Percentiles rank a stretch among this genome's conserved stretches.
Evolutionary conservation across 2,113 vertebrate genomes (phyloP).

Genomic region (Takifugu bimaculatus): DNA sequence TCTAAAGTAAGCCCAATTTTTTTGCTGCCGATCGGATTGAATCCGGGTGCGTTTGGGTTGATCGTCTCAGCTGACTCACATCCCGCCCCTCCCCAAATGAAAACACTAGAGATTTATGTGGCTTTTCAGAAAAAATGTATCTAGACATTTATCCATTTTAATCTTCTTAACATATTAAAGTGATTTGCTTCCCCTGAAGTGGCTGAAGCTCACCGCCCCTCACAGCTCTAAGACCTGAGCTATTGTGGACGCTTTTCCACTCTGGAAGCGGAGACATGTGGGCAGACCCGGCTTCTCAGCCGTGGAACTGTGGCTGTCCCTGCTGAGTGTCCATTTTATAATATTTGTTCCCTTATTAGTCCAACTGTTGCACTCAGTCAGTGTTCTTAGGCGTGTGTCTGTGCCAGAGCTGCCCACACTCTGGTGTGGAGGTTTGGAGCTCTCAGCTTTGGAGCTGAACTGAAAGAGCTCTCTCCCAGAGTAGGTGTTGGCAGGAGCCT

Average conservation of each 20-base stretch:
- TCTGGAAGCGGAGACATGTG: conserved; percentile 67
- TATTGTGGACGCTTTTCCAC: conserved; percentile 73
- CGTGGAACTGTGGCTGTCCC: conserved; percentile 57
- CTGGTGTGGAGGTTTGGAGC: conserved; percentile 73
- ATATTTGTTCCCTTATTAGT: conserved; percentile 60
- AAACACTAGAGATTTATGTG: conserved; percentile 81
- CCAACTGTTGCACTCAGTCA: conserved; percentile 71
- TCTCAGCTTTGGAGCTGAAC: conserved; percentile 69
- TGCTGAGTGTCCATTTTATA: conserved; percentile 49
- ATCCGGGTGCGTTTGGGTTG: conserved; percentile 73
- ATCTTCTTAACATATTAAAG: conserved; percentile 86
- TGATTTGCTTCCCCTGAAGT: conserved; percentile 81
- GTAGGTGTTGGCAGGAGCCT: conserved; percentile 74
- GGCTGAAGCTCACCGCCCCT: conserved; percentile 77
- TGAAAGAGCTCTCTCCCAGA: conserved; percentile 72
- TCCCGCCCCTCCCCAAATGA: conserved; percentile 72
- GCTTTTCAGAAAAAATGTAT: conserved; percentile 80
- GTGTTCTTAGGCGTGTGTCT: conserved; percentile 63
- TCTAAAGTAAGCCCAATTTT: conserved; percentile 79
- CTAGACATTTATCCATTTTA: conserved; percentile 85
- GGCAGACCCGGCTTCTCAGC: conserved; percentile 62
- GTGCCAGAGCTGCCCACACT: conserved; percentile 74
- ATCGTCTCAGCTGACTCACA: conserved; percentile 78
- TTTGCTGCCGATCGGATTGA: conserved; percentile 65
- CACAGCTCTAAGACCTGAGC: conserved; percentile 68